phyloP scores from a whole-genome alignment of 2,113 vertebrate species.

The Cololabis saira region DNA sequence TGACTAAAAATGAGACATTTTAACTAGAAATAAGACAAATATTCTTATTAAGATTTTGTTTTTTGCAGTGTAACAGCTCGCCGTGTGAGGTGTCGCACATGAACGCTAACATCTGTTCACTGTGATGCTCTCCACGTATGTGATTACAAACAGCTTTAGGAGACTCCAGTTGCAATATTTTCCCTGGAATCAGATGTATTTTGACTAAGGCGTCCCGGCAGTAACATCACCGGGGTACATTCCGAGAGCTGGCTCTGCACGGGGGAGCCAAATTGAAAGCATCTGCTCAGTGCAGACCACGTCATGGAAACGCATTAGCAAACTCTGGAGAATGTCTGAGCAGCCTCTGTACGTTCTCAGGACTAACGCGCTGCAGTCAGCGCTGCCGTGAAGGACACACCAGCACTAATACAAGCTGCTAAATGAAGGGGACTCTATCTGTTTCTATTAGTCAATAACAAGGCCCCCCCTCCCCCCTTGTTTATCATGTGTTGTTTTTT shows the following conservation, averaged over 20 bases:
- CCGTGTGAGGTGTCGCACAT: conserved; percentile 47
- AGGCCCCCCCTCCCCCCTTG: too few species aligned
- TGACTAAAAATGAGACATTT: too few species aligned
- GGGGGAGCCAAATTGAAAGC: conserved; percentile 71
- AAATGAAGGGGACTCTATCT: too few species aligned
- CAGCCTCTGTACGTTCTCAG: conserved; percentile 27
- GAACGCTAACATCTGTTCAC: conserved; percentile 47
- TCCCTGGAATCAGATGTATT: conserved; percentile 57
- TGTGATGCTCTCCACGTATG: conserved; percentile 21
- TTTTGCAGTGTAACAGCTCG: too few species aligned
- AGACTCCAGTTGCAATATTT: conserved; percentile 49
- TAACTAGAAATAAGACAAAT: too few species aligned
- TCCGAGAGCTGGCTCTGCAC: conserved; percentile 58
- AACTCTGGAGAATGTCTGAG: conserved; percentile 48
- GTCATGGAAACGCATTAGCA: conserved; percentile 69
- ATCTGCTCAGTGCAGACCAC: conserved; percentile 56
- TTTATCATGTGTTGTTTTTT: too few species aligned
- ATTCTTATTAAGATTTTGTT: too few species aligned
- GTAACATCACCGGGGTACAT: conserved; percentile 67
- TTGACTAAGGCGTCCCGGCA: conserved; percentile 62
- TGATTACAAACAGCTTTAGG: conserved; percentile 54
- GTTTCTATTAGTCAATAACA: too few species aligned
- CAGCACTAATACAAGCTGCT: too few species aligned
- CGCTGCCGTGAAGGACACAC: too few species aligned
- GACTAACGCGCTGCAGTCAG: conserved; percentile 3